Base-by-base conservation (phyloP, 2,113 vertebrate species). In the Rhabdornis inornatus region DNA sequence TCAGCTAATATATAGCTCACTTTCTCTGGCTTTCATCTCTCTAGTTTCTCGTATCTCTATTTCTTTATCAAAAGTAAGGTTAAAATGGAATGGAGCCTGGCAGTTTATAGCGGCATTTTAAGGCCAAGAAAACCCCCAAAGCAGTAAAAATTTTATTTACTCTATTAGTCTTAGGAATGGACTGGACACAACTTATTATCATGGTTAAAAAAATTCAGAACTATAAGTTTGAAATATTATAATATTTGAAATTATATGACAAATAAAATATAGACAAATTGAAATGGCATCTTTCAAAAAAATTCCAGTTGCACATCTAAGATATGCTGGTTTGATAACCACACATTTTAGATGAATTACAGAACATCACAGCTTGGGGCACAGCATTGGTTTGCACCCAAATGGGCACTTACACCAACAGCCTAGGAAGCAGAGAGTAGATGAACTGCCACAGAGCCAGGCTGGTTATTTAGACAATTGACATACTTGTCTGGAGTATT, bases 201-300 rank as follows among this genome's bases (percentile, higher is more conserved):
- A 9, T 33, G 23, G 3, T 65, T 49, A 40, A 83, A 88, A 86
- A 6, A 8, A 31, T 22, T 81, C 19, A 72, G 31, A 95, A 61
- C 1, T 22, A 1, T 15, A n/a, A 0, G 0, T 57, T 11, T 61
- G 28, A 64, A 83, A 60, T 63, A 59, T 21, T 11, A 28, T 7
- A 4, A 39, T 64, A 63, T 82, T 84, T 78, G 15, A 84, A 93
- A 75, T 56, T 2, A 14, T 52, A 60, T 47, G 6, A 60, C 21
- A 93, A 72, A 61, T n/a, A 74, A 79, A 77, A 70, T 59, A 1
- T 7, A 71, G 49, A 52, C 42, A 84, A 60, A 42, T 25, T 0
- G 1, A 68, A 84, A 56, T 17, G 2, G 0, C 3, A 16, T 47
- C 24, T 72, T 83, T 39, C 0, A 18, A 55, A 94, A 91, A 35